Evolutionary conservation across 2,797 vertebrate species (phyloP), one percentile per base, ranked within the genome.

Genomic region (Coregonus suidteri): DNA sequence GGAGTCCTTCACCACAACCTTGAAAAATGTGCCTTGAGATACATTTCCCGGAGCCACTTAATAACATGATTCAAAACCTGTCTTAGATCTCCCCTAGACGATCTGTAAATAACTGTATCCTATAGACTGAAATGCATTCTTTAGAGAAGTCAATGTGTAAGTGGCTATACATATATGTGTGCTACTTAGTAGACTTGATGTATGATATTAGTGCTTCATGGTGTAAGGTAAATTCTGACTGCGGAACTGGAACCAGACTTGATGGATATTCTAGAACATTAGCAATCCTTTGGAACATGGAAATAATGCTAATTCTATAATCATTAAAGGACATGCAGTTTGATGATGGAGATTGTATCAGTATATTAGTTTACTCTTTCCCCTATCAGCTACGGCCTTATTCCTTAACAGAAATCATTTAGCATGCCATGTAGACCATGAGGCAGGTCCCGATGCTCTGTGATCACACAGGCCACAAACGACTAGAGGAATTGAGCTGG

Each of bases 381-480:
- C 87, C 62, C 56, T 71, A 72, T 75, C 73, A 77, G 82, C 83
- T 81, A 62, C 73, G 72, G 67, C 75, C 65, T 35, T 34, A 75
- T 47, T 34, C 75, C 82, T 81, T 87, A 77, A 88, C 80, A 76
- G 77, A 85, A 67, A 76, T 75, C 6, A 47, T 78, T 82, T 84
- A 73, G 77, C n/a, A n/a, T n/a, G n/a, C 75, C 35, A 5, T 77
- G 73, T 70, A 82, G 73, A 85, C 82, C 75, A 77, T 77, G 82
- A 83, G 77, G 79, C 78, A 83, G 71, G 81, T 76, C 87, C 73
- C 77, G 77, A 79, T 31, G 82, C 81, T 88, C 52, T 72, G 81
- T 73, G 72, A 86, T 86, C 88, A 84, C 80, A 88, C 72, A 51
- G 86, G 82, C 86, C 87, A 85, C 85, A 86, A 88, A 86, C 76